phyloP scores from a whole-genome alignment of 2,113 vertebrate genomes.

The Xiphophorus maculatus region DNA sequence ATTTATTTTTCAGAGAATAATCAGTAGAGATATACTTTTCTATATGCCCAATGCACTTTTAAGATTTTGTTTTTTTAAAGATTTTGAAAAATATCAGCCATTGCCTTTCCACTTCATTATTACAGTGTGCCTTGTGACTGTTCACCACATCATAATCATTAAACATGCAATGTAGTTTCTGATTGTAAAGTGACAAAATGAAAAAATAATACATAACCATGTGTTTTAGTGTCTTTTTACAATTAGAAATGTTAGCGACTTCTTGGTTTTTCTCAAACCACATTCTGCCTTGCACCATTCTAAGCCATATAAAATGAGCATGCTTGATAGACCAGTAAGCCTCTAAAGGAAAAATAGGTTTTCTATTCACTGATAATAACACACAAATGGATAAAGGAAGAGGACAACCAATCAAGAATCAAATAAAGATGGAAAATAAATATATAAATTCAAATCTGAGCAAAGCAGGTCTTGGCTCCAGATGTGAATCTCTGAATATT shows the following conservation, averaged over 20 bases:
- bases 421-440: conserved; percentile 50
- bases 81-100: neutral
- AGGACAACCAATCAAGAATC: conserved; percentile 49
- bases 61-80: neutral
- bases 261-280: conserved; percentile 40
- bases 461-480: conserved; percentile 85
- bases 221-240: conserved; percentile 37
- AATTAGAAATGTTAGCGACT: conserved; percentile 23
- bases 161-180: neutral
- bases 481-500: conserved; percentile 96
- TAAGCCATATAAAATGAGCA: conserved; percentile 44
- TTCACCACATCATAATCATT: neutral
- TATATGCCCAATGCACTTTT: neutral
- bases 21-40: neutral
- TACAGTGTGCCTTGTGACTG: neutral
- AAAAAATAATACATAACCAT: conserved; percentile 12
- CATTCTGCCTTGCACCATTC: conserved; percentile 41
- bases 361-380: conserved; percentile 46
- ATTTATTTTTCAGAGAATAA: neutral
- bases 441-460: conserved; percentile 79
- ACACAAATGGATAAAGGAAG: conserved; percentile 45
- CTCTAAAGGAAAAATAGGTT: conserved; percentile 42
- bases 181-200: neutral
- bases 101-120: neutral
- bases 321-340: conserved; percentile 38